Conservation (phyloP, 2,113 vertebrate genomes). For the Gopherus flavomarginatus region DNA sequence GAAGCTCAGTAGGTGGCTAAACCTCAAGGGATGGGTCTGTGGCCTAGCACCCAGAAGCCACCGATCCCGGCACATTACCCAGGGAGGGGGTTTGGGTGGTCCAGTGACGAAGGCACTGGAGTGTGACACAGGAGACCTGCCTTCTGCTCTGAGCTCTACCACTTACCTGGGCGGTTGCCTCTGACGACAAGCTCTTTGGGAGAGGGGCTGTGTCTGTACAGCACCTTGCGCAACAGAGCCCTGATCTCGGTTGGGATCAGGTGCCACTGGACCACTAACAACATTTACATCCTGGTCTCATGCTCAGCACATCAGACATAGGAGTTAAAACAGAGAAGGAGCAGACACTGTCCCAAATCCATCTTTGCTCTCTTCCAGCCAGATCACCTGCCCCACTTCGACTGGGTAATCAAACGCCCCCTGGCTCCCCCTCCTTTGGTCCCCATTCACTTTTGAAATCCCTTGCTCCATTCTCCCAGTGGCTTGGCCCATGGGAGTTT, state of each 20-base stretch:
- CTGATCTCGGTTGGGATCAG: too few species aligned
- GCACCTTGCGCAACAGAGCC: background rate
- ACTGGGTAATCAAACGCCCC: background rate
- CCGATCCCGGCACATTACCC: background rate
- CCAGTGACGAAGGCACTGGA: background rate
- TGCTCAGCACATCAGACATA: background rate
- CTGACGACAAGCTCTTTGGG: background rate
- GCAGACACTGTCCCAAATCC: background rate
- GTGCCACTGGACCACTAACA: too few species aligned
- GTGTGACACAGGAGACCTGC: background rate
- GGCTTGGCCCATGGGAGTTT: too few species aligned
- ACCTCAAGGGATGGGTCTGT: background rate
- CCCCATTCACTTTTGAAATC: too few species aligned
- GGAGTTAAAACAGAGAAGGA: background rate
- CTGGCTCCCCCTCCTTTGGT: background rate
- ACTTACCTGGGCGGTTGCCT: background rate
- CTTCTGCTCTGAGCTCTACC: background rate
- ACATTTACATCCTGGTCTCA: background rate
- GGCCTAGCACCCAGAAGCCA: background rate
- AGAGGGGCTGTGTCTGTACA: background rate
- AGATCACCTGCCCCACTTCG: background rate
- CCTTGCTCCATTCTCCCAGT: too few species aligned
- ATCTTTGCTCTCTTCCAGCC: background rate
- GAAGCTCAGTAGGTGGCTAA: fast-evolving
- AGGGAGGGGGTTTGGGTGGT: background rate